A percentile compares a stretch with the other conserved stretches of the same genome.
phyloP scores from a whole-genome alignment of 1,140 invertebrate genomes.

The Pentalonia nigronervosa region DNA sequence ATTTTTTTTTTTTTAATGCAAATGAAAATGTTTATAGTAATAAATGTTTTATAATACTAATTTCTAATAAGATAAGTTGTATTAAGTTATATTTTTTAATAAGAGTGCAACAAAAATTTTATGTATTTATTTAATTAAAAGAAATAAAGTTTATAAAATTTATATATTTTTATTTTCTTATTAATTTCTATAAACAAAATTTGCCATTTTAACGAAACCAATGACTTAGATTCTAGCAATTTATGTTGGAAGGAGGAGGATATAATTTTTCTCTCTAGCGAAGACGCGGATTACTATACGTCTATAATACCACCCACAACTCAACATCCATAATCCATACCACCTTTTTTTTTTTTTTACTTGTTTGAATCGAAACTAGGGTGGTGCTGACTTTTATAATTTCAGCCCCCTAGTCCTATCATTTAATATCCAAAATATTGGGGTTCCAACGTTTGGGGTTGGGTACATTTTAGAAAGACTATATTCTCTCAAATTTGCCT shows the following conservation, averaged over 20 bases:
- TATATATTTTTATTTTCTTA: background rate
- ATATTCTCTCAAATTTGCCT: no score
- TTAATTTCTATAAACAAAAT: background rate
- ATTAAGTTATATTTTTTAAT: background rate
- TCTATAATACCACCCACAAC: background rate
- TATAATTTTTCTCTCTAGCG: background rate
- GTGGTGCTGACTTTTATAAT: no score
- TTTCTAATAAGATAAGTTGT: background rate
- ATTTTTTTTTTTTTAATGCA: background rate
- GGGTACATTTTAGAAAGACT: no score
- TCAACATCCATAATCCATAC: no score
- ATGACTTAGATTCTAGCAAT: background rate
- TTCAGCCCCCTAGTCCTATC: no score
- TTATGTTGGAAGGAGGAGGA: background rate
- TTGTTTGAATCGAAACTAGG: no score
- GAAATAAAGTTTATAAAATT: background rate
- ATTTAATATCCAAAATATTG: no score
- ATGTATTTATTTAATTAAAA: background rate
- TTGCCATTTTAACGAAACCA: background rate
- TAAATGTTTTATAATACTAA: background rate
- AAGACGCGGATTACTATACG: background rate
- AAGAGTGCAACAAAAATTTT: background rate
- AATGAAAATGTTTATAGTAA: background rate
- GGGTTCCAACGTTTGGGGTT: no score
- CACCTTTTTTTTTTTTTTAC: no score